These are phyloP conservation scores for Aurelia sp. DNA, from an alignment of 30 jellyfish, hydroid and myxozoan genomes.

Conservation along the genomic window DNA sequence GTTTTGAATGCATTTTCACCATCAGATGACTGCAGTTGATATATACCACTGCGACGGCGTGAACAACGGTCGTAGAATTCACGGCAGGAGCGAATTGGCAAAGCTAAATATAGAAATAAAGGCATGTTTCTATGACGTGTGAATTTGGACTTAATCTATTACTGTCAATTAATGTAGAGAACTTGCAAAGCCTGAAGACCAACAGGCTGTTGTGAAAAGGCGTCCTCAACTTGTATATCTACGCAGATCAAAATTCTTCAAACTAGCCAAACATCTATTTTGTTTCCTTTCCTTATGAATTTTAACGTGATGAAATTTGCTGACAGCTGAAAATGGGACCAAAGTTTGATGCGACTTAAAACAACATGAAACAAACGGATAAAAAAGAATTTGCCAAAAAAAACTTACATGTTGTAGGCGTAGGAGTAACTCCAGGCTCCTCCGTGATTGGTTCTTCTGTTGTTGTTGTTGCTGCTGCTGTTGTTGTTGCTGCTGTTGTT, in stretches of 20 bases:
- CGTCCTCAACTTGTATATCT: no score
- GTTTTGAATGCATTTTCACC: slow-evolving; percentile 71
- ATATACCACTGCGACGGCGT: slow-evolving; percentile 95
- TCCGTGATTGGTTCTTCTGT: slow-evolving; percentile 11
- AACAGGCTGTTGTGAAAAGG: no score
- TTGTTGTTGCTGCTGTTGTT: slow-evolving; percentile 45
- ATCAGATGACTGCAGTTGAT: slow-evolving; percentile 76
- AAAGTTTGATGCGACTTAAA: no score
- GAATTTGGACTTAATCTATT: no score
- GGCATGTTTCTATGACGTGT: neutral
- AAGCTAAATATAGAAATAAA: slow-evolving; percentile 27
- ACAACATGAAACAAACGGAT: neutral
- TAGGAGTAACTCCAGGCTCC: neutral
- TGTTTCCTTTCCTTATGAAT: no score
- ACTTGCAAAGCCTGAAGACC: no score
- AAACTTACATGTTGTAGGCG: neutral
- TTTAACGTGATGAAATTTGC: no score
- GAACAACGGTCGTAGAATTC: slow-evolving; percentile 96
- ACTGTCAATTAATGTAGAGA: no score
- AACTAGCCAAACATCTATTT: no score
- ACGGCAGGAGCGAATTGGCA: slow-evolving; percentile 98
- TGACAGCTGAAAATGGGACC: no score
- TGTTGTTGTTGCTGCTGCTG: slow-evolving; percentile 36
- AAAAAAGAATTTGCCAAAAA: neutral
- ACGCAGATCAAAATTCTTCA: no score